Evolutionary conservation across 2,888 invertebrate genomes (phyloP).

Genomic region (Willowsia nigromaculata): DNA sequence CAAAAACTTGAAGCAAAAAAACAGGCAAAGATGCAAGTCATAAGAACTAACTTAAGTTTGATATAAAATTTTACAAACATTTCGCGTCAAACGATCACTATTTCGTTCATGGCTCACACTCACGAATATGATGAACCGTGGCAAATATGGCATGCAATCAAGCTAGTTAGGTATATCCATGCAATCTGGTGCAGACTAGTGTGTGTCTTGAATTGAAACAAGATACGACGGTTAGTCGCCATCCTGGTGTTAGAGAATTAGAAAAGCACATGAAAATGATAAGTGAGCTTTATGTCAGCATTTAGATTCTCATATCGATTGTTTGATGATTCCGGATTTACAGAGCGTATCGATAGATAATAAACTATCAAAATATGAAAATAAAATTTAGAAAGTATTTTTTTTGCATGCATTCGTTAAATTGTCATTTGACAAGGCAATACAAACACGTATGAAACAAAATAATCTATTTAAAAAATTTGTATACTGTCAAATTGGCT

Average conservation of each 20-base stretch:
- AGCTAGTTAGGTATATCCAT: constrained; percentile 15
- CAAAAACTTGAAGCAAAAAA: neutral
- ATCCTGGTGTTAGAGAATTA: neutral
- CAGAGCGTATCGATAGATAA: neutral
- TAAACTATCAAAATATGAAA: neutral
- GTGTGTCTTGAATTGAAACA: constrained; percentile 20
- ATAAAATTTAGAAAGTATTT: constrained; percentile 14
- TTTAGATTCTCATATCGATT: neutral
- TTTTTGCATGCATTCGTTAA: neutral
- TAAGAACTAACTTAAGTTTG: neutral
- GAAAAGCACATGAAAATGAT: neutral
- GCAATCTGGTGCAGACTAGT: constrained; percentile 21
- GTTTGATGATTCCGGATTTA: constrained; percentile 13
- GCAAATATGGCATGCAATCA: constrained; percentile 28
- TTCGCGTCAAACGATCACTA: neutral
- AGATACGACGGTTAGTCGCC: neutral
- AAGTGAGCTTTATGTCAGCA: neutral
- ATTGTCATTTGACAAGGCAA: neutral
- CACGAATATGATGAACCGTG: constrained; percentile 45
- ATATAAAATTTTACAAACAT: neutral
- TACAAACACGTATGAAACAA: neutral
- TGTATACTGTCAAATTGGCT: neutral
- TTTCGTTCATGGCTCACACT: neutral
- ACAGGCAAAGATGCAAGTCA: neutral
- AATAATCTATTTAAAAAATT: neutral